Evolutionary conservation across 2,113 vertebrate species (phyloP), one percentile per base, ranked within the genome.

Genomic region (Addax nasomaculatus): DNA sequence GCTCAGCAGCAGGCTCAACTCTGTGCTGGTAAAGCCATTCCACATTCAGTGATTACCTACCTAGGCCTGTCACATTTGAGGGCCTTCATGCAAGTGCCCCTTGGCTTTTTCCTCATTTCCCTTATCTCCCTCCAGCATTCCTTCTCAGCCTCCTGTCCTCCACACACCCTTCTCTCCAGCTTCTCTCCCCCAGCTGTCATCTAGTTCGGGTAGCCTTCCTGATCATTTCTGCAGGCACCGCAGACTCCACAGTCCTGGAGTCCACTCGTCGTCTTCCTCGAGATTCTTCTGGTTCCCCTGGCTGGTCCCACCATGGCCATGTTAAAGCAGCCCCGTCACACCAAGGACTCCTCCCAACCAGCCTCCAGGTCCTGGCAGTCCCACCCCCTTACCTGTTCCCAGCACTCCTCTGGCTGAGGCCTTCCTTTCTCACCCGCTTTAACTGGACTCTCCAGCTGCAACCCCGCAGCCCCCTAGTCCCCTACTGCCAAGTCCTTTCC

Each of bases 41-140:
- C 55, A 33, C 55, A 7, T 11, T 21, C 21, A 19, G 0, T 30
- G n/a, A 51, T 70, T 9, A 15, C 1, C 23, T 45, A 2, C n/a
- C 14, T 39, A 25, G 39, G 23, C 13, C 67, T 5, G 53, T n/a
- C 47, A 8, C 6, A 9, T 30, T 19, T 21, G 76, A 84, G 16
- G 29, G 33, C 16, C 21, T 58, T 39, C 27, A 3, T 9, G 29
- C 58, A 79, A 51, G 15, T 78, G 3, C 36, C 43, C 6, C 33
- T 73, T 19, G 16, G 47, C 25, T n/a, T 58, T n/a, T 21, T 39
- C 30, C 83, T 57, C 47, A 55, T 67, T 13, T 53, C 39, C 47
- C n/a, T 11, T 25, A 33, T 57, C 10, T 78, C 36, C 67, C 33
- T 86, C 19, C 17, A 14, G 17, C 5, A 3, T 15, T 27, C 79